Conservation (phyloP, 2,113 vertebrate genomes). For the Tragelaphus buxtoni region DNA sequence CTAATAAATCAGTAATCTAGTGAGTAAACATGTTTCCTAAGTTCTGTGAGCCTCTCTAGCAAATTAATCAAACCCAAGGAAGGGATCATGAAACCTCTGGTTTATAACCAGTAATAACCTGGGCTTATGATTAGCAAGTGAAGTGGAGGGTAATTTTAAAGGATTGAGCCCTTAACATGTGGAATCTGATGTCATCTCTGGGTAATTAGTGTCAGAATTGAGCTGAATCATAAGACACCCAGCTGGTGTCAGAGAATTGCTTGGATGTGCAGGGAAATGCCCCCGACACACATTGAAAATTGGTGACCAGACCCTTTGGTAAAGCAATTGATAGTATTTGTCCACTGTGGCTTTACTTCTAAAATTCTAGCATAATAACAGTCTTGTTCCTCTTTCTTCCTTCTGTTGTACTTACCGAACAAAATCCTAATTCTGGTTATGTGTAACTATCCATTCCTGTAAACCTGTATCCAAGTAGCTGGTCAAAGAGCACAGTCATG, state of each 20-base stretch:
- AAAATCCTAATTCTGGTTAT: neutral
- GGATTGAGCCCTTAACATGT: neutral
- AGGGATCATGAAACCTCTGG: neutral
- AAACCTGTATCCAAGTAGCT: neutral
- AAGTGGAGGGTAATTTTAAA: neutral
- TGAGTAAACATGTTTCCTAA: neutral
- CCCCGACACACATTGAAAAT: neutral
- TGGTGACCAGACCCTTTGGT: neutral
- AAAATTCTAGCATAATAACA: neutral
- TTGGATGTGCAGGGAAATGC: neutral
- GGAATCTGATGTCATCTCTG: neutral
- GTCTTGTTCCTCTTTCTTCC: neutral
- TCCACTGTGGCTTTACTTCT: neutral
- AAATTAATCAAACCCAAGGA: neutral
- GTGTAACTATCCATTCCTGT: neutral
- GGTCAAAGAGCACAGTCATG: neutral
- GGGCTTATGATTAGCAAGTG: neutral
- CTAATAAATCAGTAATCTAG: neutral
- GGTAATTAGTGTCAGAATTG: neutral
- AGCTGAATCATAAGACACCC: neutral
- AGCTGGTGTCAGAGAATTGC: neutral
- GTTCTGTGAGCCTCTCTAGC: neutral
- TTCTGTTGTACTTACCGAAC: neutral
- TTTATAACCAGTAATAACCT: neutral
- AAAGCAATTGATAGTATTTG: neutral